Evolutionary conservation across 2,113 vertebrate genomes (phyloP).

Genomic region (Australoheros scitulus): DNA sequence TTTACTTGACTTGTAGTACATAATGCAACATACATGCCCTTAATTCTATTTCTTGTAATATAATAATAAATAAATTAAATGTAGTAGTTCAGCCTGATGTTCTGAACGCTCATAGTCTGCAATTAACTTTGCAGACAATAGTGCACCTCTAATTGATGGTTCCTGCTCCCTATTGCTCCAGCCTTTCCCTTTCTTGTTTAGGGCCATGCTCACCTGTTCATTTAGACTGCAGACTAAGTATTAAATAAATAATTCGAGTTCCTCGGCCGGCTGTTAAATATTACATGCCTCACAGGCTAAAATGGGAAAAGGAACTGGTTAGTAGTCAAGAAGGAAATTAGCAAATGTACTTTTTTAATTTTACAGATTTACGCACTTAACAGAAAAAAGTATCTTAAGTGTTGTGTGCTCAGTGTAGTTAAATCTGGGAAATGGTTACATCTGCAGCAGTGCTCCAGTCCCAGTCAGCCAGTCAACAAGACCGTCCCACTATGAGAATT

Average conservation of each 20-base stretch:
- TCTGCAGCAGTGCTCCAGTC: neutral
- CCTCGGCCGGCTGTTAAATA: neutral
- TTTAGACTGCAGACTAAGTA: neutral
- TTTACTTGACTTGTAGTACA: neutral
- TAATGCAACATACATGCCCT: neutral
- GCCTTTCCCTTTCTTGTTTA: neutral
- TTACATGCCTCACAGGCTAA: neutral
- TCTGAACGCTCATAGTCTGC: neutral
- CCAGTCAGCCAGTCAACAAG: neutral
- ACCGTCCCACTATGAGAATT: neutral
- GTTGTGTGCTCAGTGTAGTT: neutral
- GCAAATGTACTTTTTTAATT: neutral
- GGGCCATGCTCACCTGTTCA: neutral
- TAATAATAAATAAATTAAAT: neutral
- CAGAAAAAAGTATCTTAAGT: neutral
- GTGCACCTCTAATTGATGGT: neutral
- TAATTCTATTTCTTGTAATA: neutral
- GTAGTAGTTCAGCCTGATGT: neutral
- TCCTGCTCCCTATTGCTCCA: neutral
- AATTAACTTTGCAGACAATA: neutral
- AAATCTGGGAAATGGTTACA: neutral
- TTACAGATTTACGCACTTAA: neutral
- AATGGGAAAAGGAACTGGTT: neutral
- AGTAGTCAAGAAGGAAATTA: neutral
- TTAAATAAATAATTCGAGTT: neutral